A percentile compares a stretch with the other conserved stretches of the same genome.
Conservation (phyloP, 2,888 invertebrate genomes). For the Pristionchus exspectatus region DNA sequence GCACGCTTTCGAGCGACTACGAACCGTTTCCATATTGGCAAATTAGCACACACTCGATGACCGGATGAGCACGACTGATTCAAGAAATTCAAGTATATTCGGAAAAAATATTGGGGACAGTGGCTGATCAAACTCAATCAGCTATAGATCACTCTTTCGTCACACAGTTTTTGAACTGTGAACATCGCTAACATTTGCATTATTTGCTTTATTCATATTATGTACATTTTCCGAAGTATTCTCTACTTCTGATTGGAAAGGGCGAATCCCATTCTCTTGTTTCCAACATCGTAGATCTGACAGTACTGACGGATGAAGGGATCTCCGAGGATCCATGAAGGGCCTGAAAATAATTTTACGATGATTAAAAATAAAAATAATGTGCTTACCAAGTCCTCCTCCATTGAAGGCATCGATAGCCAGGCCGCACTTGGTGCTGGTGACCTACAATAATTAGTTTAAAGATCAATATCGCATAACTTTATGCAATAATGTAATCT, state of each 20-base stretch:
- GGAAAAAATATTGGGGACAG: too few species aligned
- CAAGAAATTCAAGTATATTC: not conserved
- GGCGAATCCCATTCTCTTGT: constrained; percentile 69
- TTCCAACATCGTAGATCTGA: constrained; percentile 69
- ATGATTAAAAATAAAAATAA: not conserved
- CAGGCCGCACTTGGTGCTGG: not conserved
- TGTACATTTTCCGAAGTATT: not conserved
- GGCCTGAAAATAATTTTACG: constrained; percentile 28
- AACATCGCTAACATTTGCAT: too few species aligned
- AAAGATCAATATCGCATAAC: too few species aligned
- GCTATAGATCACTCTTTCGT: too few species aligned
- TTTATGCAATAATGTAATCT: too few species aligned
- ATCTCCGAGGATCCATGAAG: constrained; percentile 68
- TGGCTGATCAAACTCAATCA: too few species aligned
- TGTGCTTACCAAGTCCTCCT: constrained; percentile 42
- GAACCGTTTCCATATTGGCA: too few species aligned
- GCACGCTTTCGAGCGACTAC: too few species aligned
- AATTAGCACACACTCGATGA: not conserved
- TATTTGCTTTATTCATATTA: constrained; percentile 11
- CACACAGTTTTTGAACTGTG: too few species aligned
- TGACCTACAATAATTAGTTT: not conserved
- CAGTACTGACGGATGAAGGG: constrained; percentile 71
- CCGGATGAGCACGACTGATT: not conserved
- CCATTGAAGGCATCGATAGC: not conserved
- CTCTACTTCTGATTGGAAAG: constrained; percentile 49